Percentiles rank a stretch among this genome's conserved stretches.
Conservation (phyloP, 2,113 vertebrate species). For the Alligator mississippiensis region DNA sequence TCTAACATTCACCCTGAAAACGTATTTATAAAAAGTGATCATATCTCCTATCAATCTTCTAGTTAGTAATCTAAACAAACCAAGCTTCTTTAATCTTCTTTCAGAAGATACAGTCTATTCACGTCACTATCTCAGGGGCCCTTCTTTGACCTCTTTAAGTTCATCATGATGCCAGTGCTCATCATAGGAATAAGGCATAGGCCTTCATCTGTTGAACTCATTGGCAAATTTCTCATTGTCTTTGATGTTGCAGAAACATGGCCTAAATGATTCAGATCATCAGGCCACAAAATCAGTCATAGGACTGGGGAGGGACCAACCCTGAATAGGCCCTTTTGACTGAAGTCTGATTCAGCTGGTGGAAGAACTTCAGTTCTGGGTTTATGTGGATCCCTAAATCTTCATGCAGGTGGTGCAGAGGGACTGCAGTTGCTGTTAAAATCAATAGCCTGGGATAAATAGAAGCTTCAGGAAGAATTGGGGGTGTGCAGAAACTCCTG, state of each 20-base stretch:
- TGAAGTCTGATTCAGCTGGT: background rate
- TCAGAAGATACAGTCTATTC: too few species aligned
- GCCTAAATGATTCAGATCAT: background rate
- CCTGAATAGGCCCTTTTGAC: background rate
- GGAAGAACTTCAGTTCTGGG: background rate
- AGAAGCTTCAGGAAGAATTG: background rate
- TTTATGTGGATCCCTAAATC: background rate
- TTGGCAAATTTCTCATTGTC: background rate
- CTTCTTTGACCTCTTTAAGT: too few species aligned
- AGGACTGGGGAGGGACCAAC: background rate
- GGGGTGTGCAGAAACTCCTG: background rate
- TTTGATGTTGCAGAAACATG: background rate
- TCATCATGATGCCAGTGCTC: too few species aligned
- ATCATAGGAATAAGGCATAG: too few species aligned
- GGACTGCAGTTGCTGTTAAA: background rate
- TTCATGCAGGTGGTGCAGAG: background rate
- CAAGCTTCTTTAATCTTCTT: too few species aligned
- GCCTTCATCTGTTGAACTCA: background rate
- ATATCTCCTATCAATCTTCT: too few species aligned
- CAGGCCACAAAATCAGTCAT: background rate
- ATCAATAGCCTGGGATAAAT: background rate
- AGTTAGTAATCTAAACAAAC: too few species aligned
- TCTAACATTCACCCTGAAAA: too few species aligned
- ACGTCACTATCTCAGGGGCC: too few species aligned
- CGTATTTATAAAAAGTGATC: too few species aligned